Evolutionary conservation across 35 echinoderm and acorn worm species (phyloP).

Genomic region (Apostichopus parvimensis): DNA sequence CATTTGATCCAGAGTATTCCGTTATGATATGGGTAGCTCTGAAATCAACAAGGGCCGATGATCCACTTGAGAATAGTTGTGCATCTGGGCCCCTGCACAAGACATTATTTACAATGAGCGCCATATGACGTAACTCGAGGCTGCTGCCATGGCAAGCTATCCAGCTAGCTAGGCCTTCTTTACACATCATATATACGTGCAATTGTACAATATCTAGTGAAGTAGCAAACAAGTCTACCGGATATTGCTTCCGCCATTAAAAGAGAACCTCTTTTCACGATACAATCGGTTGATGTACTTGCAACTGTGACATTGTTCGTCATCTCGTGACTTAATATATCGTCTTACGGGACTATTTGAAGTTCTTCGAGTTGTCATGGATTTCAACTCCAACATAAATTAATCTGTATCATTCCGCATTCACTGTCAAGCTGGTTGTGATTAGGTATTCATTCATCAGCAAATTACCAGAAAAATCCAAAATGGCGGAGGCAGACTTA

Average conservation of each 20-base stretch:
- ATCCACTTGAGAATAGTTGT: no score
- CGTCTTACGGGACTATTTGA: not conserved
- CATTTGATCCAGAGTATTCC: no score
- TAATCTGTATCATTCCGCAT: constrained; percentile 38
- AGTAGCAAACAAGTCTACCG: constrained; percentile 38
- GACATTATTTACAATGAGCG: constrained; percentile 28
- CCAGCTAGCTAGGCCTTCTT: not conserved
- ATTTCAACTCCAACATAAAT: not conserved
- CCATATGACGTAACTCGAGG: constrained; percentile 47
- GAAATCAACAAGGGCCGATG: no score
- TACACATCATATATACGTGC: not conserved
- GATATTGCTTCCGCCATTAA: constrained; percentile 44
- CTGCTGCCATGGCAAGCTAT: constrained; percentile 45
- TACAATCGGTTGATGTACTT: not conserved
- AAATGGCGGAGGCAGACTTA: constrained; percentile 91
- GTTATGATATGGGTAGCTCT: no score
- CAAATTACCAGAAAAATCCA: constrained; percentile 63
- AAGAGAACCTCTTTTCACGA: constrained; percentile 13
- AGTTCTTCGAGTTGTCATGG: not conserved
- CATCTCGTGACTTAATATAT: not conserved
- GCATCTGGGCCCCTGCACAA: constrained; percentile 26
- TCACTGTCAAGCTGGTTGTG: not conserved
- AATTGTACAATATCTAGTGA: not conserved
- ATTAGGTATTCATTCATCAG: constrained; percentile 47
- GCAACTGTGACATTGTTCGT: not conserved